Conservation (phyloP, 2,113 vertebrate species). For the Mus musculus region GRCm39 chr10:19379501-19380000, state of each 20-base stretch:
- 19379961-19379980: not conserved
- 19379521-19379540: not conserved
- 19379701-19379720: not conserved
- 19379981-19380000: not conserved
- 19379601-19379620: not conserved
- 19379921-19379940: not conserved
- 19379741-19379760: not conserved
- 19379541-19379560: too few species aligned
- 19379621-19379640: accelerated
- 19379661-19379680: too few species aligned
- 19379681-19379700: not conserved
- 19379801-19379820: not conserved
- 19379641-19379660: not conserved
- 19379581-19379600: too few species aligned
- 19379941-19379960: not conserved
- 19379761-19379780: not conserved
- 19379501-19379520: too few species aligned
- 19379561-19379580: not conserved
- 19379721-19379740: not conserved
- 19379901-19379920: not conserved
- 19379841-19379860: not conserved
- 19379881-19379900: not conserved
- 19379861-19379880: not conserved
- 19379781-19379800: not conserved
- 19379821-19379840: not conserved